Evolutionary conservation across 2,888 invertebrate species (phyloP).

Genomic region (Xestia ashworthii): DNA sequence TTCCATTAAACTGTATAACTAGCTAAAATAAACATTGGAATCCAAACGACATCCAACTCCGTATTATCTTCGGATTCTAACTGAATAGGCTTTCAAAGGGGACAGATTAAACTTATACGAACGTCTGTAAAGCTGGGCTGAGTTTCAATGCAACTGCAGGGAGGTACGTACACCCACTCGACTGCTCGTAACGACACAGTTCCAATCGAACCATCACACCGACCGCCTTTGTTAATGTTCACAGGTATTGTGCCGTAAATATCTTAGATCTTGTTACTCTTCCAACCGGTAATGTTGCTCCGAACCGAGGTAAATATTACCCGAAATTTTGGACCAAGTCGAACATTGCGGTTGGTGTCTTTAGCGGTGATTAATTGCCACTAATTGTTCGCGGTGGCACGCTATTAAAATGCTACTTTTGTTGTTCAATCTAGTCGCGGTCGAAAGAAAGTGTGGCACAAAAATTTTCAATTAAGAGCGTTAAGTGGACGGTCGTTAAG

Average conservation of each 20-base stretch:
- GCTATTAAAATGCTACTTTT: constrained; percentile 58
- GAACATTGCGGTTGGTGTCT: constrained; percentile 43
- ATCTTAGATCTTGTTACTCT: constrained; percentile 52
- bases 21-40: constrained; percentile 41
- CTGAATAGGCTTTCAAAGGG: constrained; percentile 68
- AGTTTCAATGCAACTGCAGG: constrained; percentile 59
- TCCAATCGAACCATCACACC: constrained; percentile 45
- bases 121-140: constrained; percentile 42
- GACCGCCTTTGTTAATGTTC: constrained; percentile 52
- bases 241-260: constrained; percentile 49
- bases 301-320: constrained; percentile 36
- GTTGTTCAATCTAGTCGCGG: constrained; percentile 43
- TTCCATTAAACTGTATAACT: neutral
- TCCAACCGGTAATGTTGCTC: constrained; percentile 30
- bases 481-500: constrained; percentile 25
- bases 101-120: constrained; percentile 57
- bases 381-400: constrained; percentile 50
- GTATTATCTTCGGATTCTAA: constrained; percentile 53
- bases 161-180: constrained; percentile 8
- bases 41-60: constrained; percentile 33
- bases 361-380: constrained; percentile 60
- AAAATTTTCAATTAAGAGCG: constrained; percentile 37
- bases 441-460: constrained; percentile 35
- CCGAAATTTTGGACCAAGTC: constrained; percentile 30
- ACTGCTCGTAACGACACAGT: constrained; percentile 28